Evolutionary conservation across 1,140 invertebrate species (phyloP).

Genomic region (Cyphomyrmex costatus): DNA sequence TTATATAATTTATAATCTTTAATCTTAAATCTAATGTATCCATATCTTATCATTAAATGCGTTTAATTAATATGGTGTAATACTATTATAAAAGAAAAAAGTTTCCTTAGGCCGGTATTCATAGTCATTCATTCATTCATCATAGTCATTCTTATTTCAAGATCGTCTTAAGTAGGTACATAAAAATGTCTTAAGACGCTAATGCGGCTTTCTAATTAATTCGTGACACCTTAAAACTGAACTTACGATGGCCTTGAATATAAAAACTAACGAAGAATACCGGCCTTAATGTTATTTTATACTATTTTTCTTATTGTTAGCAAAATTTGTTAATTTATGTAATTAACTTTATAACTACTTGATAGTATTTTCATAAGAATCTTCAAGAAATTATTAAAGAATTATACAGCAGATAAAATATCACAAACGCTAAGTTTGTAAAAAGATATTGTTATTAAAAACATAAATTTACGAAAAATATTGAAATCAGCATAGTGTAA

Average conservation of each 20-base stretch:
- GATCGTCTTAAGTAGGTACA: no score
- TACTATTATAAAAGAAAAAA: neutral
- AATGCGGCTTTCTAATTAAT: no score
- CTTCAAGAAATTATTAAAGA: neutral
- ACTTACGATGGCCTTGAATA: no score
- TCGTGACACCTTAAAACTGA: no score
- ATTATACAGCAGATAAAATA: neutral
- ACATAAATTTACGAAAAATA: neutral
- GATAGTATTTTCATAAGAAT: neutral
- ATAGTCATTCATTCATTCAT: no score
- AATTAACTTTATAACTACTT: neutral
- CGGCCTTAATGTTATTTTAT: slow-evolving; percentile 2
- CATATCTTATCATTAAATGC: neutral
- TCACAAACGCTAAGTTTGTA: neutral
- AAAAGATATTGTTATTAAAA: neutral
- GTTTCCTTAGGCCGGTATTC: no score
- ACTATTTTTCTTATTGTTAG: neutral
- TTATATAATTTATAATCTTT: neutral
- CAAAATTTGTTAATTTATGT: neutral
- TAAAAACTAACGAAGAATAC: no score
- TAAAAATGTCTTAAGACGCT: no score
- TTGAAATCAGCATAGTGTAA: neutral
- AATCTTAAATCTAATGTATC: neutral
- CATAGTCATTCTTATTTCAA: no score
- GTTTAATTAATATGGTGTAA: no score